These are phyloP conservation scores for Chaetorhynchus papuensis DNA, from an alignment of 2,113 vertebrate genomes.

Conservation along the genomic window DNA sequence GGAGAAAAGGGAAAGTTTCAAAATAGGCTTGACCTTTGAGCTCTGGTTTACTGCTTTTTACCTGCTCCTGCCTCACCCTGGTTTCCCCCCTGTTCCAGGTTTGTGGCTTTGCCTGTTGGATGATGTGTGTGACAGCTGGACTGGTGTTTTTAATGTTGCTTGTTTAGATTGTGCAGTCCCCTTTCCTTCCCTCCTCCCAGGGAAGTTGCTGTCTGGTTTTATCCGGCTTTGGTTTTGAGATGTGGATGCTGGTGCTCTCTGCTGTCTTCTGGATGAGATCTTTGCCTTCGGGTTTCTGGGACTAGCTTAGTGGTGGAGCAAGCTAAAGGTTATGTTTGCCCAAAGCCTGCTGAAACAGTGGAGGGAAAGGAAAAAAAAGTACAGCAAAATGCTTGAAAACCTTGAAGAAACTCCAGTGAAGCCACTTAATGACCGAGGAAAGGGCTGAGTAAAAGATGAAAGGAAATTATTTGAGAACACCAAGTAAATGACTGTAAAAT, in stretches of 20 bases:
- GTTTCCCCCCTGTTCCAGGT: not conserved
- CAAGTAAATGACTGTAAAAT: not conserved
- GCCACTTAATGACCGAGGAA: not conserved
- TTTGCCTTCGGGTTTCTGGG: not conserved
- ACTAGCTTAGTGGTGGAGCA: not conserved
- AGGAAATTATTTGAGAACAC: not conserved
- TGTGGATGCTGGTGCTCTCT: not conserved
- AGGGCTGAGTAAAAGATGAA: not conserved
- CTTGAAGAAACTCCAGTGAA: not conserved
- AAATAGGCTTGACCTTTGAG: not conserved
- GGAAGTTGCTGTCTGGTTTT: not conserved
- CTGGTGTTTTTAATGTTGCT: not conserved
- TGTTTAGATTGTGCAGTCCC: not conserved
- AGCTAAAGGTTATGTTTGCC: not conserved
- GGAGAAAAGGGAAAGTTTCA: not conserved
- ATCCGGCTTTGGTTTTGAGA: not conserved
- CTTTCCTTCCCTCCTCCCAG: not conserved
- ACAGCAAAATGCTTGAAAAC: not conserved
- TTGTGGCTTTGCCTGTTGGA: not conserved
- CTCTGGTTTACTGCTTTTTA: not conserved
- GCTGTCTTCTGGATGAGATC: not conserved
- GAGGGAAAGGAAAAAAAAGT: too few relatives aligned
- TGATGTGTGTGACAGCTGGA: not conserved
- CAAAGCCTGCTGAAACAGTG: not conserved
- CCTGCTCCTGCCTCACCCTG: not conserved